Evolutionary conservation across 2,113 vertebrate genomes (phyloP).

Genomic region (Anguilla japonica): DNA sequence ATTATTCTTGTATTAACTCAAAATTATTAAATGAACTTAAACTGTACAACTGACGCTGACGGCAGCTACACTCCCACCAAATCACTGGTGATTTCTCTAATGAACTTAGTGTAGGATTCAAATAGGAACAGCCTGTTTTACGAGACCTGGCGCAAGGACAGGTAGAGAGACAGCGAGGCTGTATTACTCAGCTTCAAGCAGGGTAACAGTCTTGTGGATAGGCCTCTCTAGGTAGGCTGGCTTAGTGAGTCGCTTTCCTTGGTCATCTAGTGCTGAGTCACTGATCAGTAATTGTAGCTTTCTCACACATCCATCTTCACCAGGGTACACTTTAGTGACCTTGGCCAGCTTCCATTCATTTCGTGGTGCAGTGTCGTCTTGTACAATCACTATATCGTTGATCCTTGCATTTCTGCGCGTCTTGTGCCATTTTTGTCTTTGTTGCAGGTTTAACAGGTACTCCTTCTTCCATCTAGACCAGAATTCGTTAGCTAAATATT

Average conservation of each 20-base stretch:
- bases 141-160: no score
- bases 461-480: conserved; percentile 41
- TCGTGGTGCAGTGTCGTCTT: conserved; percentile 26
- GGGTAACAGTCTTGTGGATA: conserved; percentile 26
- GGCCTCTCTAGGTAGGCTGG: conserved; percentile 26
- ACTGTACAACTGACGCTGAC: no score
- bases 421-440: conserved; percentile 30
- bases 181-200: conserved; percentile 23
- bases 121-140: no score
- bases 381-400: conserved; percentile 36
- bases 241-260: conserved; percentile 23
- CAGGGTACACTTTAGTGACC: conserved; percentile 31
- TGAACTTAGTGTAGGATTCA: no score
- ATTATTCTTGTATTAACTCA: no score
- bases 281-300: conserved; percentile 32
- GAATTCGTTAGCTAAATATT: conserved; percentile 37
- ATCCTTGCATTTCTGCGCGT: conserved; percentile 17
- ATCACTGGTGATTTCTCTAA: no score
- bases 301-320: conserved; percentile 35
- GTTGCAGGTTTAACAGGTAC: conserved; percentile 31
- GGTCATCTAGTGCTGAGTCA: conserved; percentile 34
- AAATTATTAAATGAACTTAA: no score
- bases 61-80: no score
- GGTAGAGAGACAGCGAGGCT: no score
- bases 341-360: conserved; percentile 40